A percentile compares a stretch with the other conserved stretches of the same genome.
These are phyloP conservation scores for Misgurnus mizolepis DNA, from an alignment of 2,113 vertebrate genomes.

Conservation along the genomic window DNA sequence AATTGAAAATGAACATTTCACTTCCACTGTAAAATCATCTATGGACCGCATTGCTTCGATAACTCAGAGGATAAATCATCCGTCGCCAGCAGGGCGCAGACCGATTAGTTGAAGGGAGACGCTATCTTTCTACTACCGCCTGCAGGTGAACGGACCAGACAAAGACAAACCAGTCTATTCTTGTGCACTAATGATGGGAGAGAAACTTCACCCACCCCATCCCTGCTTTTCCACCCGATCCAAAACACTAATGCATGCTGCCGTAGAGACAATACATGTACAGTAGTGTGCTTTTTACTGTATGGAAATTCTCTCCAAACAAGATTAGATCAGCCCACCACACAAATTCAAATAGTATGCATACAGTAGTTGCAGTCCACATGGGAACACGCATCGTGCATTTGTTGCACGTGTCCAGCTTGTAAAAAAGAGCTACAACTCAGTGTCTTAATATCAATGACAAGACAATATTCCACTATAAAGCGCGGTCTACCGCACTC, in stretches of 20 bases:
- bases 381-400: background rate
- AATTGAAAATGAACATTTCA: background rate
- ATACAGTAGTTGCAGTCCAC: constrained; percentile 9
- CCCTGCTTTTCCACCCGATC: constrained; percentile 6
- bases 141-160: constrained; percentile 25
- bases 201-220: constrained; percentile 23
- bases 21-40: background rate
- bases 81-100: constrained; percentile 7
- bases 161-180: constrained; percentile 39
- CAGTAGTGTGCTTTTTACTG: constrained; percentile 22
- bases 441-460: constrained; percentile 3
- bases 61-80: constrained; percentile 20
- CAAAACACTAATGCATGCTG: constrained; percentile 11
- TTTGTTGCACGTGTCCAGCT: background rate
- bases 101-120: constrained; percentile 7
- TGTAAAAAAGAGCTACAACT: background rate
- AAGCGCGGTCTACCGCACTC: constrained; percentile 41
- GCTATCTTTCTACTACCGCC: constrained; percentile 24
- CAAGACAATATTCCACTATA: background rate
- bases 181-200: constrained; percentile 41
- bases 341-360: background rate
- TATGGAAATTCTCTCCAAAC: constrained; percentile 39
- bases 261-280: constrained; percentile 1
- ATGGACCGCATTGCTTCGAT: background rate
- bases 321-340: constrained; percentile 45